A percentile compares a stretch with the other conserved stretches of the same genome.
Evolutionary conservation across 2,888 invertebrate species (phyloP).

Genomic region (Tachina fera): DNA sequence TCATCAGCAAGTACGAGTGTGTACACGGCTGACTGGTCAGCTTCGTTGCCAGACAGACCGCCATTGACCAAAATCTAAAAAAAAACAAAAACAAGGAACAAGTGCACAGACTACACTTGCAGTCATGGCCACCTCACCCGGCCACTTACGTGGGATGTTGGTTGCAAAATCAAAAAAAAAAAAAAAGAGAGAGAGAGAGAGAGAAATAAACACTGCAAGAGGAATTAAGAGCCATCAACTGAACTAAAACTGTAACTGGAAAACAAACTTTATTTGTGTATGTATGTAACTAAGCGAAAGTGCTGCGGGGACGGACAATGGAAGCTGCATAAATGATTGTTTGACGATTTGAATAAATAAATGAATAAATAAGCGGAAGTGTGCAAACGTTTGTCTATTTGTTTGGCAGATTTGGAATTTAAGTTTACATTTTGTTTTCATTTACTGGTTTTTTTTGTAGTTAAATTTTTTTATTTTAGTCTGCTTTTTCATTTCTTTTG

Average conservation of each 20-base stretch:
- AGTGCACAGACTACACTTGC: conserved; percentile 3
- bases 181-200: background rate
- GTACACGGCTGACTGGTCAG: conserved; percentile 23
- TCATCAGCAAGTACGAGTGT: conserved; percentile 41
- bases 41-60: conserved; percentile 11
- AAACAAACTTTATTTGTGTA: conserved; percentile 7
- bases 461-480: background rate
- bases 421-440: conserved; percentile 12
- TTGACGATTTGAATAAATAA: conserved; percentile 9
- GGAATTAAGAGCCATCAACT: conserved; percentile 17
- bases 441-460: background rate
- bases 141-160: background rate
- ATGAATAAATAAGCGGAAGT: conserved; percentile 3
- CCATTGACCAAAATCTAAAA: conserved; percentile 34
- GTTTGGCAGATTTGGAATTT: background rate
- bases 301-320: background rate
- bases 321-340: conserved; percentile 13
- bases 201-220: background rate
- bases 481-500: background rate
- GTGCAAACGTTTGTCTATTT: background rate
- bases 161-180: background rate
- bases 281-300: background rate
- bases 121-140: conserved; percentile 18
- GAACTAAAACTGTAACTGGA: conserved; percentile 27
- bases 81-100: background rate